A percentile compares a stretch with the other conserved stretches of the same genome.
Evolutionary conservation across 2,797 vertebrate species (phyloP).

Genomic region (Lerista edwardsae): DNA sequence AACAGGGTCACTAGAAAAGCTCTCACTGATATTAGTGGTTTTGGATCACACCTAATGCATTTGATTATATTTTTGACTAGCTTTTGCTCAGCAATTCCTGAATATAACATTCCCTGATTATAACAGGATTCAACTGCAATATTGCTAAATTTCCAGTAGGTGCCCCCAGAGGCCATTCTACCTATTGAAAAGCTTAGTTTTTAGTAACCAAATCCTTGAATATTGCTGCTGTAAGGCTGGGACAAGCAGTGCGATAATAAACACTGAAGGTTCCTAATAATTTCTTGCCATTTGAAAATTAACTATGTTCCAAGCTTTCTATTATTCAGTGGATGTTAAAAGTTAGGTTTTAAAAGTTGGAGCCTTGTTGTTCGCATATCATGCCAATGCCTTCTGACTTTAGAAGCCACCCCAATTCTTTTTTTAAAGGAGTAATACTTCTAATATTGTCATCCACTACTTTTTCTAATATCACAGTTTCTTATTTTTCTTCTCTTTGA

Average conservation of each 20-base stretch:
- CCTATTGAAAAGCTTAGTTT: slow-evolving; percentile 20
- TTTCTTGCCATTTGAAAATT: background rate
- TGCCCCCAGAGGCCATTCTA: slow-evolving; percentile 92
- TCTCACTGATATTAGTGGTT: fast-evolving
- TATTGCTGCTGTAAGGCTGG: background rate
- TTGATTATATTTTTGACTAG: fast-evolving
- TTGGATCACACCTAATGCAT: background rate
- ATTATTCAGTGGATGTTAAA: background rate
- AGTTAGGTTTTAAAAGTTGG: slow-evolving; percentile 12
- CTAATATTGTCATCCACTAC: too few species aligned
- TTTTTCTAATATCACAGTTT: background rate
- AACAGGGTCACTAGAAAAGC: background rate
- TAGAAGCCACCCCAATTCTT: background rate
- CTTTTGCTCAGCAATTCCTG: slow-evolving; percentile 34
- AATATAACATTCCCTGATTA: slow-evolving; percentile 3
- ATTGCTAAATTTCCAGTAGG: slow-evolving; percentile 85
- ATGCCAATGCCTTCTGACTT: background rate
- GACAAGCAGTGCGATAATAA: slow-evolving; percentile 18
- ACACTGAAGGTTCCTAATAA: background rate
- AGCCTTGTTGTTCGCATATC: background rate
- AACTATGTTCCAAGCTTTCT: background rate
- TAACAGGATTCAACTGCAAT: slow-evolving; percentile 76
- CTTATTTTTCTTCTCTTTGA: background rate
- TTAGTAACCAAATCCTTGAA: background rate
- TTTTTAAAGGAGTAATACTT: background rate